Base-by-base conservation (phyloP, 2,113 vertebrate genomes). In the Mirza zaza region DNA sequence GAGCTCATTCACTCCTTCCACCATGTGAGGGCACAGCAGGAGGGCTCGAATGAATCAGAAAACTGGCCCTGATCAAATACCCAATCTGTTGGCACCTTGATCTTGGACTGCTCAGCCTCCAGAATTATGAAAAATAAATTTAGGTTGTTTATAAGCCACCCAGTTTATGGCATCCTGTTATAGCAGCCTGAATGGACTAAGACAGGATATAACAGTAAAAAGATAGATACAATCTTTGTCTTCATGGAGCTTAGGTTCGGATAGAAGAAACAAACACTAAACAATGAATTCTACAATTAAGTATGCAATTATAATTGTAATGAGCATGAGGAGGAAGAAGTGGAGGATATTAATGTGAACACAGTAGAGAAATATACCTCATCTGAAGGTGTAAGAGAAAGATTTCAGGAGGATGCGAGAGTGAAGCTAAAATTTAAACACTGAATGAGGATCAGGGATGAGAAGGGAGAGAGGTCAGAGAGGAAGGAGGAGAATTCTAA, bases 351-450 rank as follows among this genome's bases (percentile, higher is more conserved):
- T 25, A 76, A 50, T 9, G 27, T 63, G 52, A 57, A 61, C 0
- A 61, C 0, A 68, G n/a, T 7, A 73, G 10, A 13, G 11, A 65
- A 13, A 80, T 2, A 23, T 0, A 76, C 9, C 8, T 63, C 63
- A 71, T 83, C 52, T 42, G 12, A 80, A n/a, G 71, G 67, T 17
- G 2, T n/a, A 42, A 57, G n/a, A 83, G 48, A 21, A 92, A 20
- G 88, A 14, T 57, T 75, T 83, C 42, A 71, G 87, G 81, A 88
- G 70, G 52, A 70, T 29, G 2, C 18, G 39, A 87, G 59, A 77
- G n/a, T 23, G 39, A 75, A 63, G 79, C 4, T n/a, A 70, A 32
- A 20, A 63, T 9, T 12, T 36, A 34, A 92, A 84, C 57, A 80
- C 3, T 32, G 34, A 90, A 25, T 23, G 65, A 45, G n/a, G 32